Conservation (phyloP, 2,797 vertebrate species). For the Tapera naevia region DNA sequence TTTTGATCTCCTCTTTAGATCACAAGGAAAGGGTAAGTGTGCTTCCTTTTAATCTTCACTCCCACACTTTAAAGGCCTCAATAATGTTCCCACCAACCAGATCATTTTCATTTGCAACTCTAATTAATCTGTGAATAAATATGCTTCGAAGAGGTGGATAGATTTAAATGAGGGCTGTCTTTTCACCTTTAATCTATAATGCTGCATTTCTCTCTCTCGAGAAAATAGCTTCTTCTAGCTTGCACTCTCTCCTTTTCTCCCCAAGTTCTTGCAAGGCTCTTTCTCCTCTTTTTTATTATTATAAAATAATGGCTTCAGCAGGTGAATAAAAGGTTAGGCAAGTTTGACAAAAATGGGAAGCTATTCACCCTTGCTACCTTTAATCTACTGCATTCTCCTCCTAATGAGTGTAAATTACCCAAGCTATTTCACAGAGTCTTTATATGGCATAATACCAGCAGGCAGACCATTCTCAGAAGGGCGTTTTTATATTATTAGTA, state of each 20-base stretch:
- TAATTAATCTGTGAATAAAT: conserved; percentile 85
- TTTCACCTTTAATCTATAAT: conserved; percentile 85
- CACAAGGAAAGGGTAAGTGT: conserved; percentile 77
- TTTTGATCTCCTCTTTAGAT: conserved; percentile 80
- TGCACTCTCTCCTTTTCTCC: conserved; percentile 73
- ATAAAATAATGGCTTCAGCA: conserved; percentile 81
- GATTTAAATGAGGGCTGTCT: conserved; percentile 82
- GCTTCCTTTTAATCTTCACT: conserved; percentile 81
- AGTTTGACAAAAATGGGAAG: conserved; percentile 83
- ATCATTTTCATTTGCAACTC: conserved; percentile 84
- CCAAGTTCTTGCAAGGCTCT: conserved; percentile 74
- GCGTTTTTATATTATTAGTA: conserved; percentile 75
- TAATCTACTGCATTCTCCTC: conserved; percentile 83
- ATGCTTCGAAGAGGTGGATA: conserved; percentile 82
- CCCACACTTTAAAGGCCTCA: conserved; percentile 80
- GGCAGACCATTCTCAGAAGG: conserved; percentile 72
- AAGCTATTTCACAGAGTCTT: conserved; percentile 79
- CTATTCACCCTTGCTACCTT: conserved; percentile 85
- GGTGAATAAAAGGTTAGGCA: conserved; percentile 83
- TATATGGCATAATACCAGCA: conserved; percentile 73
- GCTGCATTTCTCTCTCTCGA: conserved; percentile 76
- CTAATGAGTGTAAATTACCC: conserved; percentile 83
- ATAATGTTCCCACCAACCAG: conserved; percentile 82
- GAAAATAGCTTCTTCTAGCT: conserved; percentile 79
- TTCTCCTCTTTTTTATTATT: conserved; percentile 78